Base-by-base conservation (phyloP, 2,888 invertebrate species). In the Ectemnius lituratus region DNA sequence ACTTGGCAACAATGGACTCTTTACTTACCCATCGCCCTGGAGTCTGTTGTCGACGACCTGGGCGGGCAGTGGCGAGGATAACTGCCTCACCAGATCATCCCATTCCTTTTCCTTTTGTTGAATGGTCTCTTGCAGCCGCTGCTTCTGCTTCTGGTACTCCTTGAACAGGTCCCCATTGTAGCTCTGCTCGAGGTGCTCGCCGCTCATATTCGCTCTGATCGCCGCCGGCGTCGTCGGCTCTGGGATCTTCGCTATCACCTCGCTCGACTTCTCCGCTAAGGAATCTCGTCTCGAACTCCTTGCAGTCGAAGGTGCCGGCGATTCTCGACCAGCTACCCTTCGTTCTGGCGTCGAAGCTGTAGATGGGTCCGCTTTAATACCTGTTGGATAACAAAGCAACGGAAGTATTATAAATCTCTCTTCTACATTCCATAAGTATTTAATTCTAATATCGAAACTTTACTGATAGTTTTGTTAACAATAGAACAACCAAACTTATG, bases 111-210 rank as follows among this genome's bases (percentile, higher is more conserved):
- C 93, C 78, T 92, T 91, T 56, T 92, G 86, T 37, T 92, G 92
- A 79, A 94, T 88, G 46, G 93, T 92, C 80, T 94, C 93, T 85
- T 94, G 93, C 70, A 93, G 88, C 77, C 94, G 93, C 88, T 95
- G 95, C 86, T 95, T 95, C 85, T 95, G 95, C 81, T 94, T 94
- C 89, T 96, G 96, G 88, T 95, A 97, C 88, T 96, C 96, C 86
- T 95, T 95, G 84, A 96, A 93, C 71, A 96, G 91, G 87, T 96
- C 96, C 62, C 95, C 93, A 87, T 92, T 92, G 85, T 91, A 93
- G 75, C 92, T 92, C 67, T 92, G 92, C 72, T 93, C 92, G 62
- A 92, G 84, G 86, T 78, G 83, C 20, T 88, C 92, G 88, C 89
- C 87, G 75, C 86, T 86, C 67, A 90, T 86, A 68, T 84, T 79